Evolutionary conservation across 2,113 vertebrate genomes (phyloP), one percentile per base, ranked within the genome.

Genomic region (Lethenteron reissneri): DNA sequence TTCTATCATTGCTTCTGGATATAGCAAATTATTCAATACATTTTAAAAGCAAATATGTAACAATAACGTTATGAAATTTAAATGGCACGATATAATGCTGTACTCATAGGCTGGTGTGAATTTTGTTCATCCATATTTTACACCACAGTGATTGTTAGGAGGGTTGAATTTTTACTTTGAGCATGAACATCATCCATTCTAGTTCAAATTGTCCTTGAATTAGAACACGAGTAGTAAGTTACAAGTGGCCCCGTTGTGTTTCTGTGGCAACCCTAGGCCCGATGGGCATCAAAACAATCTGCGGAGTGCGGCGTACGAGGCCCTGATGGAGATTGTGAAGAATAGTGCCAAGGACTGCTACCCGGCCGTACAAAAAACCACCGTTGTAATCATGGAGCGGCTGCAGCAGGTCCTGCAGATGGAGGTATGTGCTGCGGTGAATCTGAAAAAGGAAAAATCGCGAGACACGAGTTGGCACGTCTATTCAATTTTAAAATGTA

Each of bases 331-430:
- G 82, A 97, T 99, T 3, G 94, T 99, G 71, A 99, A 97, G 80
- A 99, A 99, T 81, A 99, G 94, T 73, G 94, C 92, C 70, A 96
- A 99, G 79, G 94, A 99, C 74, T 99, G 94, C 76, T 99, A 99
- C 72, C 94, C 94, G 1, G 94, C 94, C 0, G 94, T 99, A 12
- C 94, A 99, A 77, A 99, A 97, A 73, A 99, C 92, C 17, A 99
- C 92, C 0, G 80, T 99, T 78, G 94, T 99, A 78, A 97, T 99
- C 74, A 99, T 99, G 94, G 91, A 99, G 75, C 75, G 94, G 15
- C 85, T 99, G 69, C 90, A 96, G 80, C 94, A 94, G 82, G 94
- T 99, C 76, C 84, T 99, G 56, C 94, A 99, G 82, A 99, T 99
- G 94, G 94, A 99, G 90, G 94, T 97, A 73, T 74, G 78, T 8